Evolutionary conservation across 2,113 vertebrate genomes (phyloP), one percentile per base, ranked within the genome.

Genomic region (Malaclemys terrapin): DNA sequence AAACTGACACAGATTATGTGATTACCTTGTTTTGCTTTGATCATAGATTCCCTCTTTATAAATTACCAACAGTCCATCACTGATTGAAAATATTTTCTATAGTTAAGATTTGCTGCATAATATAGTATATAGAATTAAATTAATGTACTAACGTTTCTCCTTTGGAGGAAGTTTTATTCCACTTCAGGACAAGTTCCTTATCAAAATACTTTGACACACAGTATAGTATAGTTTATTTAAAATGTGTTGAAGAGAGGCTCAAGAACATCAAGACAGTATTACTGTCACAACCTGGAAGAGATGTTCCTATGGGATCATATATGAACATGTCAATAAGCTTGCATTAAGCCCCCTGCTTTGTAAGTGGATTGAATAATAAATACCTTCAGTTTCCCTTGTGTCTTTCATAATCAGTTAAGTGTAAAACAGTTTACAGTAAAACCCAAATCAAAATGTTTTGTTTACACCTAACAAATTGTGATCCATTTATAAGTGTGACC

Each of bases 341-440:
- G 98, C 98, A 97, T 98, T 98, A 97, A 98, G 97, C 98, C 98
- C 98, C 96, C 97, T 98, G 98, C 97, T 98, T 97, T 98, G 98
- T 98, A 98, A 98, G 97, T 98, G 97, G 96, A 98, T 97, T 98
- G 97, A 98, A 96, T 97, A 98, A 98, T 98, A 98, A 98, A 98
- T 97, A 98, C 96, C 95, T 98, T 98, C 98, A 94, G 97, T 98
- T 98, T 98, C 97, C 97, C 95, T 95, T 97, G 97, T 98, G 98
- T 98, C 98, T 98, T 98, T 98, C 95, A 89, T 97, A 93, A 95
- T 96, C 96, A 97, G 89, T 97, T 93, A 93, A 4, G 1, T 94
- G 93, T 96, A 84, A 89, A 94, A 95, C 42, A 91, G 96, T 96
- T 97, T 96, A 96, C 94, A 95, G 84, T 92, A 95, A 45, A 95